Evolutionary conservation across 1,140 invertebrate species (phyloP).

Genomic region (Acromyrmex heyeri): DNA sequence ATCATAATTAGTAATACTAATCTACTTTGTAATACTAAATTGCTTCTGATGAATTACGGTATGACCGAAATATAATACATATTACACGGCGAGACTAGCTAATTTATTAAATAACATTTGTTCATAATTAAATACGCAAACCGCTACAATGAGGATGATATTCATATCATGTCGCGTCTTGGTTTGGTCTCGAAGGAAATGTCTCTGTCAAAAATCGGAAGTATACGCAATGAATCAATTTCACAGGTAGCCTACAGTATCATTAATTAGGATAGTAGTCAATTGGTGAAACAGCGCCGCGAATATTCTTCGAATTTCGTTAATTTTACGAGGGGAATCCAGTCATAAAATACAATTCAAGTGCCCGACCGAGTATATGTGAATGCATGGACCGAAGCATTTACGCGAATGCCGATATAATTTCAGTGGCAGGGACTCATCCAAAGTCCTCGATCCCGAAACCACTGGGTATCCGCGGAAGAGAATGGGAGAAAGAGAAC

Average conservation of each 20-base stretch:
- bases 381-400: conserved; percentile 4
- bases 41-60: neutral
- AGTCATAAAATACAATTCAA: conserved; percentile 67
- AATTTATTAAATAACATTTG: conserved; percentile 27
- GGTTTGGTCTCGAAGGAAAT: neutral
- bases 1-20: too few species aligned
- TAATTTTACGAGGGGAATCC: conserved; percentile 72
- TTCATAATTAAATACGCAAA: neutral
- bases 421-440: conserved; percentile 44
- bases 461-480: conserved; percentile 5
- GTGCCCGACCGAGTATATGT: neutral
- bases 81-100: neutral
- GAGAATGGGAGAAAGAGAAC: conserved; percentile 6
- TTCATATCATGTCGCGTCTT: neutral
- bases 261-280: conserved; percentile 62
- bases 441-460: neutral
- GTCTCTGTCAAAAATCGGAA: conserved; percentile 44
- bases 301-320: conserved; percentile 72
- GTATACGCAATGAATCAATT: conserved; percentile 70
- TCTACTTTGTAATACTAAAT: too few species aligned
- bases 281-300: neutral
- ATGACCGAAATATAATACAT: neutral
- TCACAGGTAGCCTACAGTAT: conserved; percentile 68
- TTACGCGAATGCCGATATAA: conserved; percentile 59
- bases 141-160: neutral